Conservation (phyloP, 2,797 vertebrate species). For the Sparus aurata region DNA sequence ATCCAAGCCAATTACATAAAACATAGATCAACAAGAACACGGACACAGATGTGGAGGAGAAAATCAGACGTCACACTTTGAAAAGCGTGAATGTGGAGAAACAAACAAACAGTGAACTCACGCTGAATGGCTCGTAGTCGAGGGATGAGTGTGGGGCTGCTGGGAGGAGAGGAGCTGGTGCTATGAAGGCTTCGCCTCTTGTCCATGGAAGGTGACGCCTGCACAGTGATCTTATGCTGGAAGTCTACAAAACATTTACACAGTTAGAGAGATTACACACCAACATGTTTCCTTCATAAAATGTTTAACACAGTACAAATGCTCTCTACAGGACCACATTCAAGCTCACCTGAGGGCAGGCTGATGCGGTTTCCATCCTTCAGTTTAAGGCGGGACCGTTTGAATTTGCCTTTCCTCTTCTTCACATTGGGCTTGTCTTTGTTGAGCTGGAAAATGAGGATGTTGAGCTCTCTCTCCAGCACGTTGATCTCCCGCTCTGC, state of each 20-base stretch:
- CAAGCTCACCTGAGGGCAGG: constrained; percentile 91
- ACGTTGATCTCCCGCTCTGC: constrained; percentile 95
- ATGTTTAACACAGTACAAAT: not conserved
- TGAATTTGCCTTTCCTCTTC: constrained; percentile 96
- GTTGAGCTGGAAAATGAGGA: constrained; percentile 96
- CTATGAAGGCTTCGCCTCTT: constrained; percentile 94
- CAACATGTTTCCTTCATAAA: not conserved
- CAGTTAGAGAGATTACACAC: not conserved
- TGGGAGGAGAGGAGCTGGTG: constrained; percentile 92
- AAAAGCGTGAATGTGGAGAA: not conserved
- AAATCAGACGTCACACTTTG: not conserved
- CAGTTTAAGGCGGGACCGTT: constrained; percentile 92
- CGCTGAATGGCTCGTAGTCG: constrained; percentile 95
- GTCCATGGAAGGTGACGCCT: constrained; percentile 95
- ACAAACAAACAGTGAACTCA: constrained; percentile 75
- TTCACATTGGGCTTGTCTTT: constrained; percentile 96
- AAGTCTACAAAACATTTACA: constrained; percentile 86
- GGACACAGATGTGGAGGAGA: not conserved
- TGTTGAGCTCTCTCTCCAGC: constrained; percentile 94
- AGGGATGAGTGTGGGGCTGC: constrained; percentile 94
- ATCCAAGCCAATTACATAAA: not conserved
- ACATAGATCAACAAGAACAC: not conserved
- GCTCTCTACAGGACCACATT: not conserved
- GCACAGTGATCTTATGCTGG: constrained; percentile 97
- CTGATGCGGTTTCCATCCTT: constrained; percentile 97